phyloP scores from a whole-genome alignment of 2,113 vertebrate genomes.

The Chascanopsetta lugubris region DNA sequence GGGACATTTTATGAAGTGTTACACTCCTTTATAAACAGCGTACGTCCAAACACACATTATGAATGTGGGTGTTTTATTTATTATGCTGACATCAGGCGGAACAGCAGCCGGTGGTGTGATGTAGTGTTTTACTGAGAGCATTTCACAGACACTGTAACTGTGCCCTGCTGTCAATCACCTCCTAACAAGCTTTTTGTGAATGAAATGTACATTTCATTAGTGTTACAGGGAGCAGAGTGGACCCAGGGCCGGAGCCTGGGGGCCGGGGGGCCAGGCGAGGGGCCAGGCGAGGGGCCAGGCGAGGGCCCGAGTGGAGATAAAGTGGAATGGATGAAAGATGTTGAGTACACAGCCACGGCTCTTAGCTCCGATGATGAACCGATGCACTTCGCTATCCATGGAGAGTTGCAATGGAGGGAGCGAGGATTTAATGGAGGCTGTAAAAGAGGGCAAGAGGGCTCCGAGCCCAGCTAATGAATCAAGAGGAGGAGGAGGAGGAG shows the following conservation, averaged over 20 bases:
- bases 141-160: neutral
- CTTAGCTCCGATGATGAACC: conserved; percentile 64
- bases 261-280: conserved; percentile 1
- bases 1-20: neutral
- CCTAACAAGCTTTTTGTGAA: conserved; percentile 21
- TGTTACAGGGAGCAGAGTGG: conserved; percentile 19
- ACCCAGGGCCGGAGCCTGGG: too few species aligned
- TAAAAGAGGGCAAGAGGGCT: conserved; percentile 60
- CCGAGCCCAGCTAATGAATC: conserved; percentile 64
- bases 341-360: conserved; percentile 13
- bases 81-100: neutral
- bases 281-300: conserved; percentile 1
- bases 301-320: conserved; percentile 16
- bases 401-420: conserved; percentile 53
- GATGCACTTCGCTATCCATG: conserved; percentile 24
- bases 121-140: neutral
- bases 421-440: conserved; percentile 67
- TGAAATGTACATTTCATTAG: conserved; percentile 50
- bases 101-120: neutral
- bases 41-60: neutral
- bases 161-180: conserved; percentile 21
- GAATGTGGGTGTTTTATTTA: neutral
- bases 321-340: conserved; percentile 50
- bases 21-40: neutral
- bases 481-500: conserved; percentile 7